Evolutionary conservation across 2,888 invertebrate genomes (phyloP), one percentile per base, ranked within the genome.

Genomic region (Nesidiocoris tenuis): DNA sequence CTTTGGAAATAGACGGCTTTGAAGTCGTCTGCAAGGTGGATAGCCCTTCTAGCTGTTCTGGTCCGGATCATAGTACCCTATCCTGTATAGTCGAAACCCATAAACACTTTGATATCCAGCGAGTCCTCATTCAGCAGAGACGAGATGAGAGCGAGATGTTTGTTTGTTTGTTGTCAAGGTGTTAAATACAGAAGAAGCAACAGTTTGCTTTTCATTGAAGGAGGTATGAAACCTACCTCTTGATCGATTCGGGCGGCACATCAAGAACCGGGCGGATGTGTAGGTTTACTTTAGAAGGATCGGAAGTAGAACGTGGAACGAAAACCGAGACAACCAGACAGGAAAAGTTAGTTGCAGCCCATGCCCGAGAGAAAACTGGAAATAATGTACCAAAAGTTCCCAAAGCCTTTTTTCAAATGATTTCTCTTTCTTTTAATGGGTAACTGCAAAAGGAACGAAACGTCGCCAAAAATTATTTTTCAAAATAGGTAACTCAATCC

Each of bases 81-180:
- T 12, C 5, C 3, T 39, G 39, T 39, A 12, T 39, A 39, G 39
- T 39, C 39, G 39, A 39, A 39, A 39, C 18, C 70, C 18, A 25
- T 70, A 70, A 70, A 70, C 70, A 70, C 70, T 18, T 39, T n/a
- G 59, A n/a, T 24, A 65, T 65, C 65, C 39, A 19, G 56, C 22
- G 59, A 57, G 70, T 70, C 70, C 70, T 70, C 70, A 24, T 59
- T 39, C 39, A 12, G 59, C 70, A 70, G 59, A 59, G 57, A n/a
- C n/a, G 67, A 56, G 23, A 21, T 18, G 63, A 63, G 21, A 21
- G 22, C 17, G 22, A 9, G 18, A 56, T 3, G 17, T 17, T 17
- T 57, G 68, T 70, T 70, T 70, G 59, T 70, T 70, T 70, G 70
- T 70, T 59, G 70, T 70, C 70, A 61, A 70, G 70, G 70, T 70